These are phyloP conservation scores for Drosophila melanogaster DNA, from an alignment of 1,140 invertebrate genomes.

Conservation along the genomic window Release_6_plus_ISO1_MT NC_004354.4:13343001-13343500, in stretches of 20 bases:
- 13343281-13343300: constrained; percentile 48
- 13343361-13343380: too few species aligned
- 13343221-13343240: constrained; percentile 77
- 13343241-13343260: constrained; percentile 40
- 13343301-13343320: constrained; percentile 60
- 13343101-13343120: constrained; percentile 28
- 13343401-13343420: constrained; percentile 2
- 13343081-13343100: neutral
- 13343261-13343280: constrained; percentile 39
- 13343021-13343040: constrained; percentile 13
- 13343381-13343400: neutral
- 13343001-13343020: constrained; percentile 3
- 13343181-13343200: constrained; percentile 9
- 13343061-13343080: neutral
- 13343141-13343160: constrained; percentile 55
- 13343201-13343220: constrained; percentile 71
- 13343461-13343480: neutral
- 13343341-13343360: too few species aligned
- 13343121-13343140: constrained; percentile 55
- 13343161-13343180: constrained; percentile 8
- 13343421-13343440: neutral
- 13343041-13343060: constrained; percentile 2
- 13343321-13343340: neutral
- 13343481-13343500: neutral
- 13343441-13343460: neutral